Evolutionary conservation across 2,888 invertebrate genomes (phyloP).

Genomic region (Lysandra bellargus): DNA sequence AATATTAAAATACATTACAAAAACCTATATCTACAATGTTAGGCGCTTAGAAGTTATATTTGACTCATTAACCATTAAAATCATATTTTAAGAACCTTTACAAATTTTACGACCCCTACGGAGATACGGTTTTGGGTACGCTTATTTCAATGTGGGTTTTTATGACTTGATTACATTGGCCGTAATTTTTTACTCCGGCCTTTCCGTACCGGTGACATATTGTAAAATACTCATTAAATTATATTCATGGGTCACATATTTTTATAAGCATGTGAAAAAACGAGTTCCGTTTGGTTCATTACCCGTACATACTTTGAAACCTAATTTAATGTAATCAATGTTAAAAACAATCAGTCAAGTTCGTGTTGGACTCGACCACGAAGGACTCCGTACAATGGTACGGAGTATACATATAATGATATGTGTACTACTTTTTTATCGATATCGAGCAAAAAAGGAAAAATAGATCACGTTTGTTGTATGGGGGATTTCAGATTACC

Average conservation of each 20-base stretch:
- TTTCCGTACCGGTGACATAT: slow-evolving; percentile 6
- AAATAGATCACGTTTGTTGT: too few relatives aligned
- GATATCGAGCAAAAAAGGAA: too few relatives aligned
- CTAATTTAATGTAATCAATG: too few relatives aligned
- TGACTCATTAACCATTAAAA: slow-evolving; percentile 1
- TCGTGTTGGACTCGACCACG: too few relatives aligned
- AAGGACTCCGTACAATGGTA: too few relatives aligned
- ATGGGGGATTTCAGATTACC: too few relatives aligned
- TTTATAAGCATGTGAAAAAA: not conserved
- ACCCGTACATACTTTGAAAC: not conserved
- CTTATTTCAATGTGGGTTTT: slow-evolving; percentile 13
- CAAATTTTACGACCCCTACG: not conserved
- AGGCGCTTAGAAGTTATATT: not conserved
- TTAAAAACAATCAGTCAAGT: not conserved
- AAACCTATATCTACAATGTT: not conserved
- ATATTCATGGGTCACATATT: slow-evolving; percentile 14
- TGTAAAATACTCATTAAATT: slow-evolving; percentile 14
- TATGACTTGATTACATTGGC: slow-evolving; percentile 7
- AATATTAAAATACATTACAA: not conserved
- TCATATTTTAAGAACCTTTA: slow-evolving; percentile 13
- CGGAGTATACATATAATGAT: too few relatives aligned
- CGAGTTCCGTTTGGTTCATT: not conserved
- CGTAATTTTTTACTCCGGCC: slow-evolving; percentile 19
- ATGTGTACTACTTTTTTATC: too few relatives aligned
- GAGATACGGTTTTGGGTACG: slow-evolving; percentile 13